Percentiles rank a stretch among this genome's conserved stretches.
Evolutionary conservation across 2,113 vertebrate species (phyloP).

Genomic region (Neotoma lepida): DNA sequence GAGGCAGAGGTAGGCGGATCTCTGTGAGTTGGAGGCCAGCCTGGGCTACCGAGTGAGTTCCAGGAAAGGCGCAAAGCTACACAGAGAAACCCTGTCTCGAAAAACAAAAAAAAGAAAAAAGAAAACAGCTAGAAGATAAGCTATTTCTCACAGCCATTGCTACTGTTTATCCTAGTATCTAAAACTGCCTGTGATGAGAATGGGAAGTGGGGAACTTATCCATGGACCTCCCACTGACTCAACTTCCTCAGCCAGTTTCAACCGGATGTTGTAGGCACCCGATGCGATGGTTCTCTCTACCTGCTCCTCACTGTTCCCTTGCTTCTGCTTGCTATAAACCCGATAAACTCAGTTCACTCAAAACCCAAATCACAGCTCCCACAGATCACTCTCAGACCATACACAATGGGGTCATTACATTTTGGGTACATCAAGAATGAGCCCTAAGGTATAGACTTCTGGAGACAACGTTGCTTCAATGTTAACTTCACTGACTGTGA

Average conservation of each 20-base stretch:
- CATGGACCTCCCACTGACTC: neutral
- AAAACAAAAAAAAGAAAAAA: too few species aligned
- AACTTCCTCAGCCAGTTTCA: neutral
- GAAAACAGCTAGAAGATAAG: neutral
- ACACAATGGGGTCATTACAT: neutral
- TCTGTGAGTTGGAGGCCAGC: too few species aligned
- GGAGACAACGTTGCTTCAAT: rapidly evolving
- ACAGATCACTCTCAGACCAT: neutral
- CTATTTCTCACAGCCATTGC: neutral
- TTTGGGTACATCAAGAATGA: neutral
- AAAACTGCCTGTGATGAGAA: neutral
- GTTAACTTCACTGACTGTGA: neutral
- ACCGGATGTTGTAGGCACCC: neutral
- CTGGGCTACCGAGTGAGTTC: too few species aligned
- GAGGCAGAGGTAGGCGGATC: too few species aligned
- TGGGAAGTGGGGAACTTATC: neutral
- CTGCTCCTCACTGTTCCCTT: neutral
- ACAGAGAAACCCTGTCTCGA: too few species aligned
- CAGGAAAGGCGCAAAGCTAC: too few species aligned
- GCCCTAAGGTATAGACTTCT: neutral
- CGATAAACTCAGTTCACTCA: neutral
- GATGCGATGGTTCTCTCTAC: neutral
- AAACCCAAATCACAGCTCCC: neutral
- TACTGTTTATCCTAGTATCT: too few species aligned
- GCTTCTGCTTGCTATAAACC: neutral